Conservation (phyloP, 2,888 invertebrate genomes). For the Watsonalla cultraria region DNA sequence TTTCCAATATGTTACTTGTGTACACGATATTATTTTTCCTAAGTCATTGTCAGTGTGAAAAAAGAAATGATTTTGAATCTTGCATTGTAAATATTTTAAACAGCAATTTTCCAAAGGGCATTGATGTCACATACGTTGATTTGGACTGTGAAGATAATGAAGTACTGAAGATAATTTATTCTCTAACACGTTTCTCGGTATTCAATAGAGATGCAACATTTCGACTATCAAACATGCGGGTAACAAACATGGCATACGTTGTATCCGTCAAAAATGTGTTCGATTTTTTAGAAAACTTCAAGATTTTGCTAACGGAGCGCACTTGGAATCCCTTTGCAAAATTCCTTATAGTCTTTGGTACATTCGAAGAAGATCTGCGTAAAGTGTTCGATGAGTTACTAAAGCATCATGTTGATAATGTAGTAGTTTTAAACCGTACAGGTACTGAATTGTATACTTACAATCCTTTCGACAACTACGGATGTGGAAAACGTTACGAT, state of each 20-base stretch:
- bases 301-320: slow-evolving; percentile 11
- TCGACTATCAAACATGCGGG: not conserved
- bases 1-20: not conserved
- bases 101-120: not conserved
- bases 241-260: slow-evolving; percentile 12
- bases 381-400: slow-evolving; percentile 27
- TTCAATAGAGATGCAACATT: not conserved
- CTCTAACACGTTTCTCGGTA: not conserved
- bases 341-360: slow-evolving; percentile 22
- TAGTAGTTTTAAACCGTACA: slow-evolving; percentile 20
- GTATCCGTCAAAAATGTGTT: slow-evolving; percentile 11
- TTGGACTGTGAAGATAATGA: not conserved
- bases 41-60: not conserved
- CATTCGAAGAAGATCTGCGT: slow-evolving; percentile 7
- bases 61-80: not conserved
- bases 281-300: slow-evolving; percentile 14
- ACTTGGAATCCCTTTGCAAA: slow-evolving; percentile 25
- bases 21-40: not conserved
- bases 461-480: slow-evolving; percentile 32
- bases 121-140: not conserved
- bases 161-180: not conserved
- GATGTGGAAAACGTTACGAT: slow-evolving; percentile 31
- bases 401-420: slow-evolving; percentile 18
- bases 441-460: slow-evolving; percentile 27
- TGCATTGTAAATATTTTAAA: not conserved